Conservation (phyloP, 53 echinoderm and acorn worm species). For the Crossaster papposus region DNA sequence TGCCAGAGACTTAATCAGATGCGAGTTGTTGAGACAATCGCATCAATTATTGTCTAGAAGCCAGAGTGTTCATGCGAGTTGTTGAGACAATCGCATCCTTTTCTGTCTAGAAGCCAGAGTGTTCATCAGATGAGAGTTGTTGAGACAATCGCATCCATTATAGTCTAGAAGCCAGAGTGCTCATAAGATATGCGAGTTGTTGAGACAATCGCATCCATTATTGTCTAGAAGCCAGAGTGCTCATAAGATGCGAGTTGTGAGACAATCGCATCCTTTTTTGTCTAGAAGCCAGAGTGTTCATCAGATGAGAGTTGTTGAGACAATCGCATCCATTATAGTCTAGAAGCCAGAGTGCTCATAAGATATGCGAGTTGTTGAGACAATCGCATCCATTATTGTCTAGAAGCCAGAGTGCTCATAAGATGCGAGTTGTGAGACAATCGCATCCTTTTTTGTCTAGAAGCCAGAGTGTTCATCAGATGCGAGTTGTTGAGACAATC, state of each 20-base stretch:
- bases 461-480: slow-evolving; percentile 89
- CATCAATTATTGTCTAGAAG: slow-evolving; percentile 15
- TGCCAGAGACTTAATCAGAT: too few relatives aligned
- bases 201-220: neutral
- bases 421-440: too few relatives aligned
- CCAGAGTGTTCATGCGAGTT: too few relatives aligned
- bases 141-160: slow-evolving; percentile 6
- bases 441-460: too few relatives aligned
- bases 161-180: slow-evolving; percentile 63
- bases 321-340: neutral
- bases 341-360: slow-evolving; percentile 75
- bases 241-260: too few relatives aligned
- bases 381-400: neutral
- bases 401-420: slow-evolving; percentile 75
- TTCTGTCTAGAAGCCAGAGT: too few relatives aligned
- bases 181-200: too few relatives aligned
- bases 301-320: slow-evolving; percentile 74
- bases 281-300: too few relatives aligned
- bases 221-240: slow-evolving; percentile 65
- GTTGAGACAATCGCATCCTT: too few relatives aligned
- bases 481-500: slow-evolving; percentile 63
- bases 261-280: too few relatives aligned
- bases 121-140: slow-evolving; percentile 75
- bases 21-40: neutral
- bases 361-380: neutral